Evolutionary conservation across 2,113 vertebrate genomes (phyloP), one percentile per base, ranked within the genome.

Genomic region (Falcunculus frontatus): DNA sequence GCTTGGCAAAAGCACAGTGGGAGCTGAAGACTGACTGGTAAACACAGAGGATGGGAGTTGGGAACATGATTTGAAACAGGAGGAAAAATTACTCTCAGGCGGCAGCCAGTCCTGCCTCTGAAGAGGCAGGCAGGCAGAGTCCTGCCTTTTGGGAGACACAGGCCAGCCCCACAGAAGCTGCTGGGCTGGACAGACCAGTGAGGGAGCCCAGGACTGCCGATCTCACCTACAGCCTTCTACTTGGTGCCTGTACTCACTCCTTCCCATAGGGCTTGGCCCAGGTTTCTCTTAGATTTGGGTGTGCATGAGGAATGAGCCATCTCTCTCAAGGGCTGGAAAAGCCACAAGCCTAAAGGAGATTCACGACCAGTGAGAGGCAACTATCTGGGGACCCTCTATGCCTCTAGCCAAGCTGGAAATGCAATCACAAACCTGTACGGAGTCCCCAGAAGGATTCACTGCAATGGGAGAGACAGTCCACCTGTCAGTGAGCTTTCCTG

Each of bases 341-440:
- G 70, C 29, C 46, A 49, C 30, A 32, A 67, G 27, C 46, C 56
- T 55, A 41, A 12, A 25, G 39, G 39, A 81, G 44, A 60, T 41
- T 29, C 1, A 0, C 1, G 2, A 41, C 4, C 16, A 14, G 23
- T n/a, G 33, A 29, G 16, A 77, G 46, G 21, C 1, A 15, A 44
- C 44, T 56, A 30, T 39, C 21, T 30, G 57, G n/a, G 25, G 41
- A 75, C 32, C 25, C 22, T 56, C 22, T 17, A 6, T 21, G 17
- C 21, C 72, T 35, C 8, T 2, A 60, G 49, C 30, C 35, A 42
- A 70, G 53, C 67, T 35, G 56, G 26, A 63, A 57, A 33, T 2
- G 0, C 37, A 35, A 47, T 11, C 55, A 74, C n/a, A 80, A 46
- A 65, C 22, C 22, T 2, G 0, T 13, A 29, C 0, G 9, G 65